Evolutionary conservation across 30 jellyfish, hydroid and myxozoan species (phyloP), one percentile per base, ranked within the genome.

Genomic region (Cassiopea andromeda): DNA sequence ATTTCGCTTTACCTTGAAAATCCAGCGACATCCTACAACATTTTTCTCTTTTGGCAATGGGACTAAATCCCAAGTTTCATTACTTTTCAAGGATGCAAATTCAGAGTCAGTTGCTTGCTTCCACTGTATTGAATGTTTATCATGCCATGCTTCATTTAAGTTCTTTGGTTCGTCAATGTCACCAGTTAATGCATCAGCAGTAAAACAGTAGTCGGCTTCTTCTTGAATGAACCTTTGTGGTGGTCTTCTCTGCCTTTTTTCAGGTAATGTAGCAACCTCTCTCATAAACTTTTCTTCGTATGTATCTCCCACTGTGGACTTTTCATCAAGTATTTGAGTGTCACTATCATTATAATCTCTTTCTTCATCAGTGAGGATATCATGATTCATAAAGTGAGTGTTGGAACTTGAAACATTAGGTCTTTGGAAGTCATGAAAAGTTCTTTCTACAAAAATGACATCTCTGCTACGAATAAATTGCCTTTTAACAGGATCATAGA

Each of bases 1-100:
- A 1, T 75, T 60, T 15, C 93, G 13, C 46, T 85, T 85, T 2
- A 72, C 80, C 54, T 85, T 85, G 44, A 72, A 85, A 7, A 85
- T 91, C 92, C 93, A 85, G 59, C 75, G 54, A 7, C 46, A 12
- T 13, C 93, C 93, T 1, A 85, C 66, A 17, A 74, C 81, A 50
- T 85, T 85, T n/a, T 49, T 54, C 7, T 74, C 46, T 7, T 27
- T 48, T 44, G 93, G 81, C 8, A 44, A 14, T 49, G 60, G 69
- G n/a, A 71, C 91, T 54, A 54, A 54, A 10, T 54, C 64, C 64
- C 64, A 54, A 3, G 64, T 54, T 54, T 54, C 64, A 54, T 54
- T 54, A 10, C 64, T 54, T 54, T 54, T 6, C 64, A 54, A 54
- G 64, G 0, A 54, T 54, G 64, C 64, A 54, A 54, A 54, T 54